Evolutionary conservation across 2,113 vertebrate genomes (phyloP).

Genomic region (Apodemus sylvaticus): DNA sequence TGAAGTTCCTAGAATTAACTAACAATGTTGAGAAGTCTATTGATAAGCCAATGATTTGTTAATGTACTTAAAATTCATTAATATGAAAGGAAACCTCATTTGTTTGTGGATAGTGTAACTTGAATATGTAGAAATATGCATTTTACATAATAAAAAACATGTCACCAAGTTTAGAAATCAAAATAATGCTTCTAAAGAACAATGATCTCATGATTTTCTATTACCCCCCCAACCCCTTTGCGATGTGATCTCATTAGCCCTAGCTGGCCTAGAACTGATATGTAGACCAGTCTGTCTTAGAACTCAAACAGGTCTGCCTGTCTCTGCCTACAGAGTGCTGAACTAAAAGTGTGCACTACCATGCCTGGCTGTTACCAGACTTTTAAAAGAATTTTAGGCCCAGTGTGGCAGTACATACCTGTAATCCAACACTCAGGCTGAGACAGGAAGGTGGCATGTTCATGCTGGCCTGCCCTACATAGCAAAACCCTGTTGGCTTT

Average conservation of each 20-base stretch:
- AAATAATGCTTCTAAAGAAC: conserved; percentile 39
- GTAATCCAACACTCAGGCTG: neutral
- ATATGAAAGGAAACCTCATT: neutral
- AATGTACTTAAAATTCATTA: conserved; percentile 21
- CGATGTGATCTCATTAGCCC: neutral
- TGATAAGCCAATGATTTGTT: conserved; percentile 16
- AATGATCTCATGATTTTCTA: neutral
- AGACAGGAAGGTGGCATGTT: neutral
- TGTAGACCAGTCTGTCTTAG: neutral
- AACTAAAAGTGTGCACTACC: neutral
- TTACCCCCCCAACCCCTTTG: accelerated
- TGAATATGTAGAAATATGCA: neutral
- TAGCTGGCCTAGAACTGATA: neutral
- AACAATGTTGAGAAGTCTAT: neutral
- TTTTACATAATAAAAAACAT: neutral
- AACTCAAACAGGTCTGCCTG: neutral
- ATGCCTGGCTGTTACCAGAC: neutral
- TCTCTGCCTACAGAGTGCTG: no score
- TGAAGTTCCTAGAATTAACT: conserved; percentile 7
- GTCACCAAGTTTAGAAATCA: conserved; percentile 3
- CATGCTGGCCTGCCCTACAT: neutral
- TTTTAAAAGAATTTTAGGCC: conserved; percentile 20
- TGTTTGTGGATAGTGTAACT: neutral
- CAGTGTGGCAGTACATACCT: neutral
- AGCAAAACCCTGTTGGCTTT: neutral